phyloP scores from a whole-genome alignment of 2,113 vertebrate species.

The Meriones unguiculatus region DNA sequence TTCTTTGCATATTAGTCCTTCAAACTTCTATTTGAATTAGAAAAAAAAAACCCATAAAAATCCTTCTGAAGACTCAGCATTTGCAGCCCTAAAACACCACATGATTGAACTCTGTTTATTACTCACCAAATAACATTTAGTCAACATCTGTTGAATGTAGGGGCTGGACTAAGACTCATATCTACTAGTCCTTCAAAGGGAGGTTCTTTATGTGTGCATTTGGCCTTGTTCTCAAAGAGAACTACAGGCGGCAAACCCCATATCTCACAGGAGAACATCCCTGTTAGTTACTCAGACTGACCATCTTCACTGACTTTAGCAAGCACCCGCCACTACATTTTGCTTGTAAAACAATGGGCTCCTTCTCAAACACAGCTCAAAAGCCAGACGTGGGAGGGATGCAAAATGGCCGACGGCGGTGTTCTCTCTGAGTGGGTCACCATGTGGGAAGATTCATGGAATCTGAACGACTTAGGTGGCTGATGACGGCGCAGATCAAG shows the following conservation, averaged over 20 bases:
- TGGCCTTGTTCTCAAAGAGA: conserved; percentile 22
- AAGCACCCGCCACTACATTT: not conserved
- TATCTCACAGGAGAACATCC: not conserved
- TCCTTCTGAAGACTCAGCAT: not conserved
- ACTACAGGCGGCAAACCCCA: not conserved
- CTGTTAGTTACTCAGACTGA: not conserved
- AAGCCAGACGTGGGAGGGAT: not conserved
- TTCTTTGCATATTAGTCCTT: not conserved
- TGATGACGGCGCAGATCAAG: not conserved
- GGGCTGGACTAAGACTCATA: not conserved
- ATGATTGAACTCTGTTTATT: not conserved
- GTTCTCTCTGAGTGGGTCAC: not conserved
- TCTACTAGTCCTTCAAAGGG: not conserved
- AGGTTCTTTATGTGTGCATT: not conserved
- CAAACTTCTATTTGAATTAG: not conserved
- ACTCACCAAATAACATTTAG: not conserved
- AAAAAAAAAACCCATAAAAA: not conserved
- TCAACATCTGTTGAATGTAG: not conserved
- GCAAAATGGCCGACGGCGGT: not conserved
- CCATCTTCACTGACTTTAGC: not conserved
- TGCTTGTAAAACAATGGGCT: too few relatives aligned
- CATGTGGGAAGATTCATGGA: not conserved
- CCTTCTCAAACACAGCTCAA: not conserved
- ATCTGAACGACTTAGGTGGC: not conserved
- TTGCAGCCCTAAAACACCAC: not conserved